phyloP scores from a whole-genome alignment of 2,888 invertebrate species.

The Sphinx pinastri region DNA sequence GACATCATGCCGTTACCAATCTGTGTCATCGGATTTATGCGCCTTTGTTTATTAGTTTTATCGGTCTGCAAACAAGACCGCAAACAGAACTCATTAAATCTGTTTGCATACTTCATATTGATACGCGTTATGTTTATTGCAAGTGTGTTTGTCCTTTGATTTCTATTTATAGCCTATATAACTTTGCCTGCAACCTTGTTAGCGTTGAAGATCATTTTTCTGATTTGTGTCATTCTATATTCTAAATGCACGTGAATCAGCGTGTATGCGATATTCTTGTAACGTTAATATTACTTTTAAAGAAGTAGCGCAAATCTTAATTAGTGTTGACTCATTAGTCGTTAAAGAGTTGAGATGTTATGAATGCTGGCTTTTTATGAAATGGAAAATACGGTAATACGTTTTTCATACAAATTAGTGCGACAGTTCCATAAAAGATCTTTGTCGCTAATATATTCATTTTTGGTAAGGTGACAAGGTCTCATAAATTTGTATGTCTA shows the following conservation, averaged over 20 bases:
- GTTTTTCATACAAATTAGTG: too few relatives aligned
- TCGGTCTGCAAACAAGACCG: slow-evolving; percentile 15
- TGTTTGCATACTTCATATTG: slow-evolving; percentile 9
- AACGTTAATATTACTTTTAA: neutral
- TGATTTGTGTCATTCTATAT: neutral
- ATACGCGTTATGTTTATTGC: slow-evolving; percentile 18
- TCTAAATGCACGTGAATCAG: neutral
- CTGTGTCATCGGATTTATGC: slow-evolving; percentile 21
- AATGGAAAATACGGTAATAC: too few relatives aligned
- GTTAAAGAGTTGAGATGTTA: too few relatives aligned
- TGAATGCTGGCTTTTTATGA: too few relatives aligned
- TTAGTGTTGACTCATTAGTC: too few relatives aligned
- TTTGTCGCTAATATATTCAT: neutral
- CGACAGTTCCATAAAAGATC: neutral
- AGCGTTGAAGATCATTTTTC: slow-evolving; percentile 2
- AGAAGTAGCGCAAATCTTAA: too few relatives aligned
- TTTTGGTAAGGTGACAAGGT: neutral
- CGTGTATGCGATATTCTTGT: neutral
- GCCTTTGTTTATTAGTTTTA: slow-evolving; percentile 21
- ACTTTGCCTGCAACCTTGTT: slow-evolving; percentile 2
- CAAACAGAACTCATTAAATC: slow-evolving; percentile 13
- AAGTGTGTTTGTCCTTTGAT: slow-evolving; percentile 14
- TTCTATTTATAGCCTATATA: slow-evolving; percentile 16
- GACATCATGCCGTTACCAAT: neutral
- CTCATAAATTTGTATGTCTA: neutral